phyloP scores from a whole-genome alignment of 2,888 invertebrate species.

The Ischnura elegans region DNA sequence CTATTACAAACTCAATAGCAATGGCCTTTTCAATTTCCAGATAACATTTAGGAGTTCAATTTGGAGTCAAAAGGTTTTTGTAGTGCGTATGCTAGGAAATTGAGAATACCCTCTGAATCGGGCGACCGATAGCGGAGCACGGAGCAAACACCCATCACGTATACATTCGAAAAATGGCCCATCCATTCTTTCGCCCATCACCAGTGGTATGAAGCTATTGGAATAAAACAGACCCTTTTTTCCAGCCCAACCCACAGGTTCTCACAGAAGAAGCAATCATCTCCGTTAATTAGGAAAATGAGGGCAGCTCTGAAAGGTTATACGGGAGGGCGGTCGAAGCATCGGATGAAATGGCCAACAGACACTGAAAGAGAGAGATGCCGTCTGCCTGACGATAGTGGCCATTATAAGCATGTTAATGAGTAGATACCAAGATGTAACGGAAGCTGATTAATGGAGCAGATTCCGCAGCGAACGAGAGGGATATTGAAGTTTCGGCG shows the following conservation, averaged over 20 bases:
- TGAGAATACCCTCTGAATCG: too few relatives aligned
- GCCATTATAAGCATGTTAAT: conserved; percentile 13
- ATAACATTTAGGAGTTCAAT: too few relatives aligned
- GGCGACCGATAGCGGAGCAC: too few relatives aligned
- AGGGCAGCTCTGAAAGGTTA: background rate
- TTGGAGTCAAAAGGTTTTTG: too few relatives aligned
- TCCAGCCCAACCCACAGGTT: background rate
- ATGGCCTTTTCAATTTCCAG: too few relatives aligned
- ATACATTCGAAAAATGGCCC: too few relatives aligned
- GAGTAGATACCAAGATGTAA: background rate
- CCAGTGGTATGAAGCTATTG: background rate
- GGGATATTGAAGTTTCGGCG: background rate
- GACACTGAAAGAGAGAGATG: background rate
- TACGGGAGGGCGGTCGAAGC: background rate
- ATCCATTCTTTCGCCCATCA: background rate
- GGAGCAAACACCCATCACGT: too few relatives aligned
- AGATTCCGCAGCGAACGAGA: background rate
- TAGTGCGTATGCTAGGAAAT: too few relatives aligned
- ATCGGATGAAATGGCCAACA: background rate
- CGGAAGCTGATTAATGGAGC: background rate
- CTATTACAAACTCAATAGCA: too few relatives aligned
- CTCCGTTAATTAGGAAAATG: conserved; percentile 3
- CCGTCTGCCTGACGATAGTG: background rate
- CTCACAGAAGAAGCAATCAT: background rate
- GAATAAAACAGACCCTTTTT: too few relatives aligned